phyloP scores from a whole-genome alignment of 2,113 vertebrate species.

The Callionymus lyra region DNA sequence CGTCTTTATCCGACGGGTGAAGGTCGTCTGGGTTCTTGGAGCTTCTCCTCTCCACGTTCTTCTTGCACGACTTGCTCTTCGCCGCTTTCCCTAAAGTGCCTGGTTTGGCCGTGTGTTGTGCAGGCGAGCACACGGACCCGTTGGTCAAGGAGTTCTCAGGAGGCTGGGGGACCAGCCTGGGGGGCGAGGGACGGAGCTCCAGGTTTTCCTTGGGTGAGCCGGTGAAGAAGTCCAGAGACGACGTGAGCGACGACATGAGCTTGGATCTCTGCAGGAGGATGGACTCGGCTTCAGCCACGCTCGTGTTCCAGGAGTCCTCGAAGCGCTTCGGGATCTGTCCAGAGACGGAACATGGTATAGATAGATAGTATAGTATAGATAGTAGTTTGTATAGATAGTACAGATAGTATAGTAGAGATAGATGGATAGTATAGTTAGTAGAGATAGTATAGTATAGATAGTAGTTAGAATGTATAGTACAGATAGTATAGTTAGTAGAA shows the following conservation, averaged over 20 bases:
- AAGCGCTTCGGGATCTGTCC: slow-evolving; percentile 84
- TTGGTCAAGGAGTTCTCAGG: slow-evolving; percentile 33
- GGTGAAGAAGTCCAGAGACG: slow-evolving; percentile 16
- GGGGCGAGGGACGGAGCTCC: slow-evolving; percentile 18
- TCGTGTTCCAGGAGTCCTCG: slow-evolving; percentile 81
- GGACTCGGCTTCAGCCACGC: slow-evolving; percentile 82
- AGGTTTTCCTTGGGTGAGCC: slow-evolving; percentile 11
- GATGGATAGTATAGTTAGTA: too few species aligned
- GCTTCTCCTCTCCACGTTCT: slow-evolving; percentile 31
- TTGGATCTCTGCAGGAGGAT: slow-evolving; percentile 68
- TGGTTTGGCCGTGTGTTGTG: slow-evolving; percentile 30
- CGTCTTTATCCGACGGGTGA: slow-evolving; percentile 25
- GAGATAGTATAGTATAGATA: too few species aligned
- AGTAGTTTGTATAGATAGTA: too few species aligned
- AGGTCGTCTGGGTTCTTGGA: background rate
- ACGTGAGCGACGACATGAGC: slow-evolving; percentile 38
- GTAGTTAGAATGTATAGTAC: too few species aligned
- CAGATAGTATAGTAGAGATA: too few species aligned
- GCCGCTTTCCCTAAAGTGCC: slow-evolving; percentile 50
- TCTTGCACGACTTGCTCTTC: slow-evolving; percentile 55
- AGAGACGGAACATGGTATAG: slow-evolving; percentile 26
- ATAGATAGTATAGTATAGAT: too few species aligned
- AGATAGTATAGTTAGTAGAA: too few species aligned
- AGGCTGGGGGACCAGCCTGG: slow-evolving; percentile 6
- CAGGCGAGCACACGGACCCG: slow-evolving; percentile 27